A percentile compares a stretch with the other conserved stretches of the same genome.
phyloP scores from a whole-genome alignment of 2,797 vertebrate genomes.

The Megalops cyprinoides region DNA sequence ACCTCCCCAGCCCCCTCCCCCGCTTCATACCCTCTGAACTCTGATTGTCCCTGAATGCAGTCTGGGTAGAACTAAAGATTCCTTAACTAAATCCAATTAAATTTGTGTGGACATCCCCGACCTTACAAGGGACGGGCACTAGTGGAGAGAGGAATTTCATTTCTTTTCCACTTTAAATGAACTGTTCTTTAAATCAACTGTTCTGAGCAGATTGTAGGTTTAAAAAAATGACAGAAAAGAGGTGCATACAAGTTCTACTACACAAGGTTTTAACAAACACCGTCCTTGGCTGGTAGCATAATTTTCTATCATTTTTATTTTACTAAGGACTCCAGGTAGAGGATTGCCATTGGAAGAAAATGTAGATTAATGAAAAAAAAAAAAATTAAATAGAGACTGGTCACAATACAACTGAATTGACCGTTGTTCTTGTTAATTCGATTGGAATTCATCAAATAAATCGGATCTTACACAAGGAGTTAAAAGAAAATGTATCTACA shows the following conservation, averaged over 20 bases:
- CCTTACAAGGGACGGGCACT: too few relatives aligned
- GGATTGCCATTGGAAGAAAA: not conserved
- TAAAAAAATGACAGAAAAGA: slow-evolving; percentile 20
- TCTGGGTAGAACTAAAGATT: slow-evolving; percentile 3
- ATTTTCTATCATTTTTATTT: slow-evolving; percentile 5
- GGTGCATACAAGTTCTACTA: slow-evolving; percentile 3
- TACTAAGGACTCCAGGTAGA: slow-evolving; percentile 3
- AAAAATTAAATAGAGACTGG: not conserved
- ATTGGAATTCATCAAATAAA: slow-evolving; percentile 19
- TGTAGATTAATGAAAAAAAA: not conserved
- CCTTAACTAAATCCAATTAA: not conserved
- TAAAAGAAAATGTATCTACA: slow-evolving; percentile 26
- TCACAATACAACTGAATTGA: not conserved
- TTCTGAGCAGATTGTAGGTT: not conserved
- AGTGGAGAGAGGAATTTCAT: not conserved
- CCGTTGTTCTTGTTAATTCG: slow-evolving; percentile 18
- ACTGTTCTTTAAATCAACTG: not conserved
- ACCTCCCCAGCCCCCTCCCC: slow-evolving; percentile 62
- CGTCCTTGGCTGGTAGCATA: slow-evolving; percentile 17
- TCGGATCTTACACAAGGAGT: slow-evolving; percentile 15
- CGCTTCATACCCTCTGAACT: not conserved
- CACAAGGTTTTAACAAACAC: slow-evolving; percentile 24
- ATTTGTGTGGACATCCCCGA: not conserved
- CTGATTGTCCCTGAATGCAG: not conserved
- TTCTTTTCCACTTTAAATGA: not conserved